Evolutionary conservation across 2,113 vertebrate genomes (phyloP), one percentile per base, ranked within the genome.

Genomic region (Leptodactylus fuscus): DNA sequence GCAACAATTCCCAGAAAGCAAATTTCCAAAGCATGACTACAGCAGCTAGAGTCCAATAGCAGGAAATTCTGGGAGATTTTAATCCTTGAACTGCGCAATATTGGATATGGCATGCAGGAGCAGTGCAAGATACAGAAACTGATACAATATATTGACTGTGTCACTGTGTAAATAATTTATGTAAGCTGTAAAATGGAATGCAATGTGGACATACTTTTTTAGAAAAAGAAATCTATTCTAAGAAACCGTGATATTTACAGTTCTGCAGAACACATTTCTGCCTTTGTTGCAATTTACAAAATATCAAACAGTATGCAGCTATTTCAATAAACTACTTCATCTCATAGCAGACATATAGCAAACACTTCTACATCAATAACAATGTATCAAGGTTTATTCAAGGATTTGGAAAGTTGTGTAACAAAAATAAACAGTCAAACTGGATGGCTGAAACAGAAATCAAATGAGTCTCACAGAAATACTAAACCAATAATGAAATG

Each of bases 401-500:
- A 82, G 48, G 49, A 58, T 69, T 41, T 73, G 12, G 15, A 8
- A 46, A 74, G 36, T n/a, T 41, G 22, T 41, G 15, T 20, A 71
- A 55, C 36, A 38, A 7, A 55, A 38, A 74, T 16, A 75, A 22
- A 67, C 1, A 81, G 9, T 67, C 8, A 67, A 41, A 46, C 41
- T 46, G 60, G n/a, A 49, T 8, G 20, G 41, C 27, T 62, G 24
- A 34, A 24, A 48, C 27, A 34, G 13, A 20, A 74, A 75, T 41
- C 49, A 36, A 75, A 27, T 8, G 24, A 32, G 15, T n/a, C 27
- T 34, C 20, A 22, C 22, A 73, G 29, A 15, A 81, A 49, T 38
- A 74, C 70, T 13, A 83, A 74, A 58, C n/a, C 49, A 73, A 32
- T 62, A 60, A 75, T 44, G 38, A 11, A 62, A 83, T 83, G 82